A percentile compares a stretch with the other conserved stretches of the same genome.
phyloP scores from a whole-genome alignment of 2,888 invertebrate genomes.

The Hirtodrosophila histrioides region DNA sequence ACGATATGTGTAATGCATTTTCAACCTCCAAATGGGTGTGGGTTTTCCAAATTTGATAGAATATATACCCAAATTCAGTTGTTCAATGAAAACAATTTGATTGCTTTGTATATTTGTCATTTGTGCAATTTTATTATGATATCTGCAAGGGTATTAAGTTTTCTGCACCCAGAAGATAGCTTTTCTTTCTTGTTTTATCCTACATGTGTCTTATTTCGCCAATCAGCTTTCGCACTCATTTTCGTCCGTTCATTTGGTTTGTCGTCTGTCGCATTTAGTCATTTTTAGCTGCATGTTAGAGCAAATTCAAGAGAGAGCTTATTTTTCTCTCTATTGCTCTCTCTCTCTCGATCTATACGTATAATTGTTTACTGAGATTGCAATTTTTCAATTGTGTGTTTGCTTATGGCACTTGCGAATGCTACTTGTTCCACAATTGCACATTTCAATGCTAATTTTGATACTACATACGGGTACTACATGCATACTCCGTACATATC shows the following conservation, averaged over 20 bases:
- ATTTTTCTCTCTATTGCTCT: constrained; percentile 4
- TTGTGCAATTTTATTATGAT: too few relatives aligned
- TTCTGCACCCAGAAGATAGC: not conserved
- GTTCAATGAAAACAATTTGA: too few relatives aligned
- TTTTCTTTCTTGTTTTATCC: constrained; percentile 17
- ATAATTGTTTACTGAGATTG: constrained; percentile 40
- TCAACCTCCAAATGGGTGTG: too few relatives aligned
- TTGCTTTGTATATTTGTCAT: too few relatives aligned
- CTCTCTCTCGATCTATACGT: constrained; percentile 2
- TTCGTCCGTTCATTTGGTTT: constrained; percentile 47
- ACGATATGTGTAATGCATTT: too few relatives aligned
- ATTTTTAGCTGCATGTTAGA: constrained; percentile 21
- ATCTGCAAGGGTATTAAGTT: too few relatives aligned
- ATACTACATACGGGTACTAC: constrained; percentile 14
- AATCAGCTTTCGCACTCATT: constrained; percentile 37
- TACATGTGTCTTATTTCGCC: constrained; percentile 25
- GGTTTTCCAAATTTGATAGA: too few relatives aligned
- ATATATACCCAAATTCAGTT: too few relatives aligned
- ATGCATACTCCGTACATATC: not conserved
- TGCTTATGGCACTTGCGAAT: constrained; percentile 15
- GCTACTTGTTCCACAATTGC: constrained; percentile 44
- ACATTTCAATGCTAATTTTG: constrained; percentile 63
- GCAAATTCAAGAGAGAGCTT: not conserved
- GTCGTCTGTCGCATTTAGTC: constrained; percentile 36
- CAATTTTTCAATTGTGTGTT: constrained; percentile 38